Evolutionary conservation across 2,888 invertebrate species (phyloP), one percentile per base, ranked within the genome.

Genomic region (Himalopsyche japonica): DNA sequence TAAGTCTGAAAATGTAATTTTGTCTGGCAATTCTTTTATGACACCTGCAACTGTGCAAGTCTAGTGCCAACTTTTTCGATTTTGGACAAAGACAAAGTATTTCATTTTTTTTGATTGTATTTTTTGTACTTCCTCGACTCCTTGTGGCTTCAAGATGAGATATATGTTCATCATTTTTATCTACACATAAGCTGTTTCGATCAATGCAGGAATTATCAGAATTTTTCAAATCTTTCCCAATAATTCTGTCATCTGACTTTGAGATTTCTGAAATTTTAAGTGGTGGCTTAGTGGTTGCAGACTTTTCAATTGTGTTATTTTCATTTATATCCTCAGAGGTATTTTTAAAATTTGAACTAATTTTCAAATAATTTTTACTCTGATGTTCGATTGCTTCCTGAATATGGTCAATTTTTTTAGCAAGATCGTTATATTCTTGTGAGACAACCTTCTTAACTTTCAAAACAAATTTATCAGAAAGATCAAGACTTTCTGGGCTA

Each of bases 341-440:
- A 15, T 43, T 15, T 43, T 43, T 43, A 30, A n/a, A 6, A 24
- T 43, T 43, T 18, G 34, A 6, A 24, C 18, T 3, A 76, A 7
- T 76, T 30, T 76, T 27, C 18, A 32, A 32, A 76, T 27, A 1
- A 10, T 76, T 27, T 76, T 76, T 76, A 30, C 10, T 32, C 76
- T 24, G 32, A n/a, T 0, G 10, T 24, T 57, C 57, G 57, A 57
- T 24, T 20, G 57, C 8, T 20, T n/a, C 24, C 20, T 20, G n/a
- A 6, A 57, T 20, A 20, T 20, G 57, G 8, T 79, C 79, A 18
- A 70, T 48, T 27, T 70, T 84, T 18, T 64, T 79, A 15, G 78
- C 80, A 27, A 84, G 76, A 34, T 81, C 84, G 43, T 81, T 79
- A 24, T 84, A 84, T 43, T 84, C 81, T 78, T 84, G 81, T 5